Base-by-base conservation (phyloP, 2,797 vertebrate species). In the Oreochromis grahami region DNA sequence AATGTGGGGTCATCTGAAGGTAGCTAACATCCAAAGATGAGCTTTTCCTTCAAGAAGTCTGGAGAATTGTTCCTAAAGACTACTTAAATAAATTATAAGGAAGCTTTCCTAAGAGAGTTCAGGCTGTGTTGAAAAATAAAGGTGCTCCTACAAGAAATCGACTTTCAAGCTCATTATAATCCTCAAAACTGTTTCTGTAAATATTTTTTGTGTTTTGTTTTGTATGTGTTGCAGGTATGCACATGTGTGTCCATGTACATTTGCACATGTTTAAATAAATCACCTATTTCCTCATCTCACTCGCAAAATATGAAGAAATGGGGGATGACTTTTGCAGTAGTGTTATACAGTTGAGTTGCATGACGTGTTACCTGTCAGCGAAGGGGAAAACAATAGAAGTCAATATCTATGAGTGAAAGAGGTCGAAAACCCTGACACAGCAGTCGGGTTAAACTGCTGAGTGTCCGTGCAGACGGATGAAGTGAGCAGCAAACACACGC, bases 401-500 rank as follows among this genome's bases (percentile, higher is more conserved):
- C 6, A 7, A 74, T 13, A 32, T 72, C 11, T 12, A 1, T 63
- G 60, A 74, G 26, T 50, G 24, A 74, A 74, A n/a, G 43, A 50
- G 68, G 7, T 8, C 3, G 0, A 32, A 50, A 74, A 13, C 0
- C 43, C 43, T 74, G 43, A 74, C 43, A 7, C 43, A 50, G 43
- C 70, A 17, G 58, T 83, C 17, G 8, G 77, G 52, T 63, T 29
- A 51, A 82, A 76, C 48, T 82, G 85, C 63, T 48, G 84, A 63
- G 51, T 65, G 53, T 78, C 48, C 1, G 10, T 5, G 15, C 8
- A 65, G 17, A 70, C 8, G 6, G 7, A 72, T 19, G 51, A 63
- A 17, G 21, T 43, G 26, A 50, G 24, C 50, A 10, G 15, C 56
- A 68, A 52, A 76, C 53, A 41, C 78, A 65, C 19, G 13, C 50